Base-by-base conservation (phyloP, 2,113 vertebrate genomes). In the Aleadryas rufinucha region DNA sequence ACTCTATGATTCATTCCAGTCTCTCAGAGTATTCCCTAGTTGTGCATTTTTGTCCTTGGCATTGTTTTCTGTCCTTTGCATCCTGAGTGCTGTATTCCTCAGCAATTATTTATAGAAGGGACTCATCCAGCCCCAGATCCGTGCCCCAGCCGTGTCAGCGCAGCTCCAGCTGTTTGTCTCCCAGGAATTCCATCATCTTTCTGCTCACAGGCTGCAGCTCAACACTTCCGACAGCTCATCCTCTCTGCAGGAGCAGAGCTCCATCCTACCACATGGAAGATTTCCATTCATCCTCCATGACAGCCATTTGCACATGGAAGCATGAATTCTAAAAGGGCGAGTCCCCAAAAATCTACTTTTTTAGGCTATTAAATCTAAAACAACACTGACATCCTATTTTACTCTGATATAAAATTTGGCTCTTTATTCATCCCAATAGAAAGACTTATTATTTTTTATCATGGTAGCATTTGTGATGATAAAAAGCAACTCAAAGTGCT, bases 91-190 rank as follows among this genome's bases (percentile, higher is more conserved):
- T 88, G 42, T 39, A 47, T 83, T 89, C 80, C 77, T 95, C 47
- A 77, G 81, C 93, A 94, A 80, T 88, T 79, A 96, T 95, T 94
- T 91, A 90, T 83, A 61, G 90, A 54, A 66, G 37, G 54, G 64
- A 31, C 66, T 78, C 75, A 28, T 69, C 71, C 89, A 84, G 47
- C 71, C 90, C 66, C 54, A 69, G 53, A 75, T 77, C 66, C 0
- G 0, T 84, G 88, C n/a, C 82, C 54, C 35, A 88, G 81, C 50
- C 1, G 1, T 68, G 74, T 27, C 85, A 86, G 88, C 13, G 27
- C 59, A 33, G 68, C 56, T 79, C 84, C 80, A 95, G 87, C 61
- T 80, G 69, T 72, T 87, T 61, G 64, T 74, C 84, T 75, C 91
- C 63, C 56, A 75, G 86, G 89, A 89, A 78, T 78, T 75, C 6